Base-by-base conservation (phyloP, 2,888 invertebrate genomes). In the Rhogogaster chlorosoma region DNA sequence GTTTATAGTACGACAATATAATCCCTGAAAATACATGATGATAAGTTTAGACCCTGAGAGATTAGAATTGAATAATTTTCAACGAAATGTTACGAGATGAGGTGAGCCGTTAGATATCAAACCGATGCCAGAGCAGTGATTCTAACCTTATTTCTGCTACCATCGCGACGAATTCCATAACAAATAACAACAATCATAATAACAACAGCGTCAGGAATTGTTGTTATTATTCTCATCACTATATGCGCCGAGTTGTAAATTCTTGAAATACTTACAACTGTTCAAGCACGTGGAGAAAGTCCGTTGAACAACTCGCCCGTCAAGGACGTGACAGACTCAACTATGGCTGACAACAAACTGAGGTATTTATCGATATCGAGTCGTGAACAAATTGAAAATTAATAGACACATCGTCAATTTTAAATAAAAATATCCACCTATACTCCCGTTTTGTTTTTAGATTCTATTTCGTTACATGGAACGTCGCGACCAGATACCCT, bases 401-500 rank as follows among this genome's bases (percentile, higher is more conserved):
- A 22, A 38, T 38, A 36, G 1, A 36, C 6, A 38, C 22, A 49
- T 73, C 9, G 32, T 77, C 5, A 77, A 53, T 32, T 38, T 29
- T 29, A 53, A 22, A n/a, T 12, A 12, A 70, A 0, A 9, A 70
- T 29, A 36, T 15, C 29, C 10, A 5, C 15, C 32, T 9, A 64
- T 29, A 12, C 2, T 64, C 10, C 6, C 61, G 57, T 9, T 85
- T 29, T 78, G 67, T 22, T 75, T 88, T 53, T 53, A 97, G 97
- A 92, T 94, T 98, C 88, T 97, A 97, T 93, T 95, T 98, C 89
- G 96, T 97, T 71, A 98, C 98, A 67, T 99, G 98, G 96, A 99
- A 99, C 95, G 98, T 99, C 83, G 98, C 97, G 57, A 97, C 97
- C 0, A 96, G 95, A 90, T 95, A 95, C 87, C 97, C 97, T 42